Evolutionary conservation across 2,888 invertebrate species (phyloP), one percentile per base, ranked within the genome.

Genomic region (Cephus sareptanus): DNA sequence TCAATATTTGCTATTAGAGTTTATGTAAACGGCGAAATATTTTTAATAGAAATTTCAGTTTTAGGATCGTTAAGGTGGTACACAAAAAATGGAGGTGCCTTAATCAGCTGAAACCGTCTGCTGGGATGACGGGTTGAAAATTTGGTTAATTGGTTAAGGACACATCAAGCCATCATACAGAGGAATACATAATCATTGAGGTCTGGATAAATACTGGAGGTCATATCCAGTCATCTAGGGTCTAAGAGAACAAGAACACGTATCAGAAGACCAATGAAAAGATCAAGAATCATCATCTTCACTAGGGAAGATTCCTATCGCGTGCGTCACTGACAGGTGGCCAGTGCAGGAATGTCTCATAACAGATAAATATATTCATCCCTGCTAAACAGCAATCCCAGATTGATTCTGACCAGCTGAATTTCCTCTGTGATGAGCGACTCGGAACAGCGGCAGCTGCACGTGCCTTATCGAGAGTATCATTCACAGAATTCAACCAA

Each of bases 401-500:
- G 37, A 73, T 77, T 33, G 56, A 40, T 75, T 75, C 70, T 79
- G 81, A 74, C 33, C 69, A 81, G 81, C 56, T 56, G 80, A 85
- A 83, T 84, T 83, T 82, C 81, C 85, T 86, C 87, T 91, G 91
- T 91, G 85, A 91, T 91, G 91, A 91, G 91, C 84, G 90, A 91
- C 88, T 91, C 91, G 82, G 91, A 91, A 90, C 91, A 91, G 84
- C 91, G 86, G 82, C 91, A 91, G 86, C 85, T 91, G 85, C 91
- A 91, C 85, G 91, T 91, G 91, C 91, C 90, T 90, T 91, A 91
- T 84, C 87, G 89, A 87, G 91, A 91, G 83, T 91, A 91, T 83
- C 90, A 91, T 77, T 91, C 91, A 80, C 90, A 91, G 81, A 91
- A 90, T 79, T 90, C 83, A 76, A 89, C 85, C 35, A 87, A 85